Base-by-base conservation (phyloP, 1,140 invertebrate species). In the Anastatus disparis region DNA sequence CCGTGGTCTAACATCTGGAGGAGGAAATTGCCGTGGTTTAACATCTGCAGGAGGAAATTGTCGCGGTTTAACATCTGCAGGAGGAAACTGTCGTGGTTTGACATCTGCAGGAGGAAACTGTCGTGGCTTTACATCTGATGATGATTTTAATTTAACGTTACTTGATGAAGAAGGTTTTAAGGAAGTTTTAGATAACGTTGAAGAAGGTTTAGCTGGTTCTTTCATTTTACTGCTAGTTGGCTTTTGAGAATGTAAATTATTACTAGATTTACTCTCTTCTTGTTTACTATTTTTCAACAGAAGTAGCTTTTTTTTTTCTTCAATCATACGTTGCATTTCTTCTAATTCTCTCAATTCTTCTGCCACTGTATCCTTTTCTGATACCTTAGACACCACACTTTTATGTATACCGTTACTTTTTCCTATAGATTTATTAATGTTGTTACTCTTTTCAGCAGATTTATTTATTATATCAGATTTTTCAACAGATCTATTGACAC, bases 51-150 rank as follows among this genome's bases (percentile, higher is more conserved):
- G 82, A 22, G 83, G 82, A 74, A 86, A 86, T 74, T 85, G 79
- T 74, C 83, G 81, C 2, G 79, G 68, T 71, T 75, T 77, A 9
- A 74, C 62, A 68, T 79, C n/a, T n/a, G 80, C 74, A 3, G 88
- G 87, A n/a, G 67, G 50, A 7, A 69, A 65, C 29, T 75, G 71
- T 46, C 67, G 50, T 24, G 68, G 22, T 67, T 78, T 79, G 12
- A 87, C 70, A 79, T 88, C 88, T 17, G 75, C 42, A 8, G 86
- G 84, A 56, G 86, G 84, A 59, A 86, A 84, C 56, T 87, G 83
- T 75, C 83, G 76, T 0, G 79, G 61, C 52, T 83, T 85, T 12
- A 83, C 63, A 75, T 87, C 85, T 10, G 72, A 65, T 35, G 85
- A 86, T 73, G 85, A 79, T 74, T 82, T 75, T 29, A 71, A 65